Conservation (phyloP, 1,140 invertebrate species). For the Schmidtea mediterranea region DNA sequence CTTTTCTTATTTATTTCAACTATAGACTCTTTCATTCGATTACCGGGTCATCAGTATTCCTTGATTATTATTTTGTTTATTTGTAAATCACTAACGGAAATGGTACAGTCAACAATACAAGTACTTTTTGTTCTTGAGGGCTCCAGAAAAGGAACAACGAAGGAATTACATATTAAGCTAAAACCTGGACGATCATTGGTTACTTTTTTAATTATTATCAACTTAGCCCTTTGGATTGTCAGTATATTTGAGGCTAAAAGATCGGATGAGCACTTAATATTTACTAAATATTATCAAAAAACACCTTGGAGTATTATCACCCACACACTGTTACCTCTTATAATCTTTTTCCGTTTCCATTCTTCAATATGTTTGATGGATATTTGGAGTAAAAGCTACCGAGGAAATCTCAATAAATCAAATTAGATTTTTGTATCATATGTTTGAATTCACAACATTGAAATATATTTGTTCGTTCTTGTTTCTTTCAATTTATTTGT, state of each 20-base stretch:
- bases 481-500: too few species aligned
- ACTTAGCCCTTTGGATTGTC: conserved; percentile 48
- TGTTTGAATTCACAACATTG: not conserved
- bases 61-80: conserved; percentile 49
- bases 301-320: conserved; percentile 92
- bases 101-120: conserved; percentile 29
- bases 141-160: conserved; percentile 33
- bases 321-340: conserved; percentile 69
- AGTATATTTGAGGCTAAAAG: conserved; percentile 58
- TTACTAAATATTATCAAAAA: conserved; percentile 41
- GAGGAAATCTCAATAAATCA: not conserved
- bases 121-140: conserved; percentile 78
- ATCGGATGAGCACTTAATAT: conserved; percentile 32
- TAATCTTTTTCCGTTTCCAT: conserved; percentile 83
- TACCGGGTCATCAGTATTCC: conserved; percentile 58
- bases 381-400: conserved; percentile 77
- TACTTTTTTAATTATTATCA: conserved; percentile 48
- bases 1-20: conserved; percentile 40
- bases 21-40: conserved; percentile 10
- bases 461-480: too few species aligned
- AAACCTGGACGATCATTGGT: conserved; percentile 49
- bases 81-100: conserved; percentile 9
- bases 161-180: conserved; percentile 14
- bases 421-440: not conserved
- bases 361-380: conserved; percentile 82